A percentile compares a stretch with the other conserved stretches of the same genome.
Evolutionary conservation across 2,797 vertebrate species (phyloP).

Genomic region (Staurois parvus): DNA sequence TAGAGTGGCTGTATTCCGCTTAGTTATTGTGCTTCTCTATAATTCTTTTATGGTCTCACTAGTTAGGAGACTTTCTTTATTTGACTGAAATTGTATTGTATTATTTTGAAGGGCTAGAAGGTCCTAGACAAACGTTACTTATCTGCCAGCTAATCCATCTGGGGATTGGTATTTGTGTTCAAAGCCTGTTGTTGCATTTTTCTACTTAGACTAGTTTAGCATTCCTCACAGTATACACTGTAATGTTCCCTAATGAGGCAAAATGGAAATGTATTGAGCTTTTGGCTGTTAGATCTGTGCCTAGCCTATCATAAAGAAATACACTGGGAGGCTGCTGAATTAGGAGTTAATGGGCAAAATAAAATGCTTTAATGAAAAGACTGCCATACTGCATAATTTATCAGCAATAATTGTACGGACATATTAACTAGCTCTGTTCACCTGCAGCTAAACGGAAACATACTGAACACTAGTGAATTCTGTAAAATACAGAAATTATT

Average conservation of each 20-base stretch:
- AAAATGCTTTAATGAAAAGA: conserved; percentile 60
- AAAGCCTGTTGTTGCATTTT: conserved; percentile 33
- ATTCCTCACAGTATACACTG: conserved; percentile 34
- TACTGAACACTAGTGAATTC: conserved; percentile 5
- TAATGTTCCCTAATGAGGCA: conserved; percentile 57
- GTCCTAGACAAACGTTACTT: conserved; percentile 22
- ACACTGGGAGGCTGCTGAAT: conserved; percentile 53
- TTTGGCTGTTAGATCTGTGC: conserved; percentile 59
- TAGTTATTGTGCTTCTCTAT: background rate
- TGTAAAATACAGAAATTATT: conserved; percentile 3
- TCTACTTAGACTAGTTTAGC: conserved; percentile 43
- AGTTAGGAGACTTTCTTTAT: background rate
- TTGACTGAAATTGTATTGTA: background rate
- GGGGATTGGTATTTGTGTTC: conserved; percentile 39
- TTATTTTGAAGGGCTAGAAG: conserved; percentile 1
- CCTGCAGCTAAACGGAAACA: conserved; percentile 49
- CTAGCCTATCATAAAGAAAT: conserved; percentile 52
- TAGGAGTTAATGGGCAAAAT: conserved; percentile 59
- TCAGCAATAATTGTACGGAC: conserved; percentile 53
- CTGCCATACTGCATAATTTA: conserved; percentile 52
- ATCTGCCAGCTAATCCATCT: conserved; percentile 40
- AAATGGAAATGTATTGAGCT: conserved; percentile 59
- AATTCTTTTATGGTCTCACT: background rate
- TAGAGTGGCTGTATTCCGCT: background rate
- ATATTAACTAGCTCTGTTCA: conserved; percentile 51